A percentile compares a stretch with the other conserved stretches of the same genome.
Conservation (phyloP, 2,113 vertebrate species). For the Perca schrenkii region DNA sequence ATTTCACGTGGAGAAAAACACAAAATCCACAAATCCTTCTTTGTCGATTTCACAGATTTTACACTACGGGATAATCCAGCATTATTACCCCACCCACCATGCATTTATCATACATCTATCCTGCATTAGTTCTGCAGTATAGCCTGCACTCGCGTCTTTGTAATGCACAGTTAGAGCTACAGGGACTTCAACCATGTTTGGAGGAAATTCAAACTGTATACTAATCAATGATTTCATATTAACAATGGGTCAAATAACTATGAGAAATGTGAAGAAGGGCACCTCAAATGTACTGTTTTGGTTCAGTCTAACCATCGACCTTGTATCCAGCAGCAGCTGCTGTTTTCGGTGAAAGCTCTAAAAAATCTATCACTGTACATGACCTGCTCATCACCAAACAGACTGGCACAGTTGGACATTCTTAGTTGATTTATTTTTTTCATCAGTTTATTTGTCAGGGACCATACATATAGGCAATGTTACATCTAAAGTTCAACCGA, state of each 20-base stretch:
- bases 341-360: not conserved
- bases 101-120: conserved; percentile 25
- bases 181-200: not conserved
- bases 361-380: not conserved
- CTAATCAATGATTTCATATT: not conserved
- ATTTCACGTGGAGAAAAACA: conserved; percentile 53
- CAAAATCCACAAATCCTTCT: conserved; percentile 52
- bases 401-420: too few species aligned
- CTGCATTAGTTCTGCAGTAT: conserved; percentile 24
- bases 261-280: not conserved
- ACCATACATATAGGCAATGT: too few species aligned
- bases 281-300: not conserved
- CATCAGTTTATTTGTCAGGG: too few species aligned
- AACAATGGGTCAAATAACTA: not conserved
- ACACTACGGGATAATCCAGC: conserved; percentile 35
- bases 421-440: not conserved
- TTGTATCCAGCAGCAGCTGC: not conserved
- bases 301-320: not conserved
- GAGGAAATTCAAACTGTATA: not conserved
- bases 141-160: not conserved
- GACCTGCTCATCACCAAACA: not conserved
- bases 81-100: conserved; percentile 1
- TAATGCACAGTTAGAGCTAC: not conserved
- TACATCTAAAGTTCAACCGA: too few species aligned
- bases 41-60: conserved; percentile 29